phyloP scores from a whole-genome alignment of 2,113 vertebrate genomes.

The Furnarius figulus region DNA sequence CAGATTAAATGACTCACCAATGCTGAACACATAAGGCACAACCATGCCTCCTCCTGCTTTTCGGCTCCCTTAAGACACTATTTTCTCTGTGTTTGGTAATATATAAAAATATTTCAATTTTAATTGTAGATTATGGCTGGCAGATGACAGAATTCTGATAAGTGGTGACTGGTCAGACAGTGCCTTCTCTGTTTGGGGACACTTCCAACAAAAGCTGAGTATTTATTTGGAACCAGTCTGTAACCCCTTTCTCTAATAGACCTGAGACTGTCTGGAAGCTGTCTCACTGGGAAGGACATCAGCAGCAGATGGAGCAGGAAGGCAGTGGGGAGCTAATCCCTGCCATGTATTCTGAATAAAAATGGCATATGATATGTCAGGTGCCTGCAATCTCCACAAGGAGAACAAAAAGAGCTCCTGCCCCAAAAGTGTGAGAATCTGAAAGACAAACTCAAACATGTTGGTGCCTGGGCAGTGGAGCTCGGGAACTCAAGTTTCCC shows the following conservation, averaged over 20 bases:
- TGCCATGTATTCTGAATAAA: not conserved
- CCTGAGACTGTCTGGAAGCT: not conserved
- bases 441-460: not conserved
- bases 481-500: not conserved
- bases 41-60: slow-evolving; percentile 34
- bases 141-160: slow-evolving; percentile 8
- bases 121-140: slow-evolving; percentile 33
- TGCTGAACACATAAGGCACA: slow-evolving; percentile 44
- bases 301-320: not conserved
- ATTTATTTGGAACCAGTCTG: not conserved
- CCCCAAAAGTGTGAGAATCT: not conserved
- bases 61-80: slow-evolving; percentile 21
- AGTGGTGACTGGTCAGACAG: not conserved
- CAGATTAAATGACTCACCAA: slow-evolving; percentile 70
- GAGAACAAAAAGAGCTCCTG: not conserved
- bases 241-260: not conserved
- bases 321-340: not conserved
- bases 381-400: not conserved
- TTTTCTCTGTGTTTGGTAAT: slow-evolving; percentile 55
- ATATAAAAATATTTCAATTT: slow-evolving; percentile 62
- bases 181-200: not conserved
- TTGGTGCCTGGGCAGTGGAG: not conserved
- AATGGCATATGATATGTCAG: not conserved
- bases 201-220: not conserved
- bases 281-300: not conserved